Conservation (phyloP, 2,888 invertebrate species). For the Apantesis nais region DNA sequence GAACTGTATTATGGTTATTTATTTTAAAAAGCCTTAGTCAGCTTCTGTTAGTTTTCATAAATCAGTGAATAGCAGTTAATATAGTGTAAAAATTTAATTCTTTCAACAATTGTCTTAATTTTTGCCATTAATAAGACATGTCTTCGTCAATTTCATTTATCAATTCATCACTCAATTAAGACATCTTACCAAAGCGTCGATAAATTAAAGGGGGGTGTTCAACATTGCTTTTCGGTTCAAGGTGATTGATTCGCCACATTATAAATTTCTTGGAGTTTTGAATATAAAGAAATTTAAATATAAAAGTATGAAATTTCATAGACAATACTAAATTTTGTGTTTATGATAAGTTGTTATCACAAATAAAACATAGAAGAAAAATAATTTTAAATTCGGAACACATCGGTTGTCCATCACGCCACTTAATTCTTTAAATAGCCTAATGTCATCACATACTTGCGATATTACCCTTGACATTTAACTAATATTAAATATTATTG, state of each 20-base stretch:
- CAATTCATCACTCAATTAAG: too few relatives aligned
- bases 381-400: slow-evolving; percentile 1
- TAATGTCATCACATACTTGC: slow-evolving; percentile 5
- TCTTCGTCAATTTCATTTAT: too few relatives aligned
- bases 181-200: too few relatives aligned
- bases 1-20: too few relatives aligned
- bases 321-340: neutral
- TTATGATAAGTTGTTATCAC: neutral
- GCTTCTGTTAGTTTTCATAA: neutral
- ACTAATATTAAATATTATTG: slow-evolving; percentile 4
- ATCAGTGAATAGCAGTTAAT: neutral
- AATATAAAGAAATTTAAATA: neutral
- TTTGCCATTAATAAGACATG: neutral
- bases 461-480: slow-evolving; percentile 12
- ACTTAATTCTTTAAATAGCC: slow-evolving; percentile 2
- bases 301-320: neutral
- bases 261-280: neutral
- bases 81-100: too few relatives aligned
- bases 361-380: neutral
- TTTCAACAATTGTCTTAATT: neutral
- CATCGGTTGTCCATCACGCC: slow-evolving; percentile 1
- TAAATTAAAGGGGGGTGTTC: too few relatives aligned
- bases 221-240: neutral
- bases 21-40: too few relatives aligned
- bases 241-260: neutral